Conservation (phyloP, 1,140 invertebrate genomes). For the Acromyrmex echinatior region DNA sequence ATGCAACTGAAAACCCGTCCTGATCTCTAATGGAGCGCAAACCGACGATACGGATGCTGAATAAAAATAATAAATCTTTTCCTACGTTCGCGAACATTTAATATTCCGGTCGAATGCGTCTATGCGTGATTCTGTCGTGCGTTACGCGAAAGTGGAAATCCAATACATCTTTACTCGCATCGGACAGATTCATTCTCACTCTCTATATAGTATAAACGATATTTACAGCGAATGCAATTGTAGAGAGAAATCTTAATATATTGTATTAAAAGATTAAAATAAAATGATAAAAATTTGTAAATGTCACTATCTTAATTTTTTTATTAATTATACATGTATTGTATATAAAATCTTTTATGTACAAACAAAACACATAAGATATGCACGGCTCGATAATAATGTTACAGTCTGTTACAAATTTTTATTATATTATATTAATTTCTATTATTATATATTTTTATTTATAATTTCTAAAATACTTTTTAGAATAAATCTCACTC, state of each 20-base stretch:
- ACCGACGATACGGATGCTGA: conserved; percentile 1
- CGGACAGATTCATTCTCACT: conserved; percentile 33
- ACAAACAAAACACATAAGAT: background rate
- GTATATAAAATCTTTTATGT: background rate
- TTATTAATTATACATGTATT: background rate
- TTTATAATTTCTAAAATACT: no score
- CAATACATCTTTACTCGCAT: conserved; percentile 29
- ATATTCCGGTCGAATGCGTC: conserved; percentile 62
- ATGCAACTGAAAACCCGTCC: conserved; percentile 69
- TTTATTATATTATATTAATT: background rate
- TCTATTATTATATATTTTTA: no score
- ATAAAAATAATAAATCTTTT: conserved; percentile 52
- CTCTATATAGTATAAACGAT: background rate
- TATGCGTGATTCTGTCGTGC: conserved; percentile 24
- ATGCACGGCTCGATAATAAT: background rate
- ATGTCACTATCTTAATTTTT: background rate
- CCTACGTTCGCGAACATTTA: conserved; percentile 29
- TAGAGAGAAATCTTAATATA: background rate
- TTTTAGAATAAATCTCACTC: no score
- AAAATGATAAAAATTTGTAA: background rate
- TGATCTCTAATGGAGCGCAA: conserved; percentile 62
- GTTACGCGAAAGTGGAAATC: conserved; percentile 21
- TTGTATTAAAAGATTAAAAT: background rate
- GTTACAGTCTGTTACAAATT: background rate
- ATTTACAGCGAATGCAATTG: background rate